Conservation (phyloP, 1,140 invertebrate species). For the Aphelenchoides besseyi region DNA sequence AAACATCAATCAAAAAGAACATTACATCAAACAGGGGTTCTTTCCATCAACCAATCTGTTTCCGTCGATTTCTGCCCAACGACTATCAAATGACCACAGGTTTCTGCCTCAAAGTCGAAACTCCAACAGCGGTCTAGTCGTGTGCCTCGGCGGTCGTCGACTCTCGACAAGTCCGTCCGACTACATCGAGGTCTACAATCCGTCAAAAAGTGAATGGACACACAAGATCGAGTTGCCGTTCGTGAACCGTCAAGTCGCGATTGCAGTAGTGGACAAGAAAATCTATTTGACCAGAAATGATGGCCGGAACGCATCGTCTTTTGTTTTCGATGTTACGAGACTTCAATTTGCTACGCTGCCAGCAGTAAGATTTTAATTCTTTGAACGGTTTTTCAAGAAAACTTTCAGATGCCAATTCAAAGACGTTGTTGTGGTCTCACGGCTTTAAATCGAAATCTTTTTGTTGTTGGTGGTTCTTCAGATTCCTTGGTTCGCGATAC, state of each 20-base stretch:
- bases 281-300: conserved; percentile 3
- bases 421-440: background rate
- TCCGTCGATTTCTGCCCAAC: background rate
- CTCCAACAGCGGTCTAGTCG: background rate
- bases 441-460: background rate
- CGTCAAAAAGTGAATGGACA: background rate
- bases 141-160: background rate
- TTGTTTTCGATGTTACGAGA: no score
- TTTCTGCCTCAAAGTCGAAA: background rate
- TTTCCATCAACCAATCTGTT: background rate
- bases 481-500: background rate
- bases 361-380: no score
- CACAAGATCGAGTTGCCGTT: conserved; percentile 1
- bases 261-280: background rate
- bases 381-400: no score
- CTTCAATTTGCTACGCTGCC: no score
- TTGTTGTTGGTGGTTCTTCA: conserved; percentile 1
- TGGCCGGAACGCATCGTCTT: no score
- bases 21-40: background rate
- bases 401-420: background rate
- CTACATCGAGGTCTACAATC: background rate
- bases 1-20: no score
- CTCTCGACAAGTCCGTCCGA: background rate
- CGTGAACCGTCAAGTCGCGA: background rate
- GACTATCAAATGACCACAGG: background rate